Evolutionary conservation across 2,797 vertebrate genomes (phyloP), one percentile per base, ranked within the genome.

Genomic region (Geotria australis): DNA sequence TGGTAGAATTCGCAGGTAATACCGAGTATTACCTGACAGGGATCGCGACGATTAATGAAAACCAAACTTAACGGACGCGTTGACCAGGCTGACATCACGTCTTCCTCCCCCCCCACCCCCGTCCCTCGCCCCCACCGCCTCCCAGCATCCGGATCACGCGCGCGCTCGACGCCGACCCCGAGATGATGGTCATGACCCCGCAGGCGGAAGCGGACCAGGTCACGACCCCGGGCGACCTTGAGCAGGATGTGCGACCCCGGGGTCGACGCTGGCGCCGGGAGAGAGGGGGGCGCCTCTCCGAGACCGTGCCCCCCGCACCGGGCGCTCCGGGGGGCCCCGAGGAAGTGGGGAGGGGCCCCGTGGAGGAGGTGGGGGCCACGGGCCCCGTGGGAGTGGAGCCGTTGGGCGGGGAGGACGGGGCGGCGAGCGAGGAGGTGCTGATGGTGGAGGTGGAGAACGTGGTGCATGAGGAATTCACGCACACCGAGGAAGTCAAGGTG

Each of bases 361-460:
- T 48, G 49, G 74, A 76, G 48, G 77, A 72, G 14, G 10, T 10
- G 47, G 59, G 58, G 5, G 2, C 13, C 11, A 63, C 55, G 59
- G 66, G 58, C 46, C 79, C 69, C 61, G 72, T 66, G 48, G 65
- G 70, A 70, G 67, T 68, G 1, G 56, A 63, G 3, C 78, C 81
- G 57, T 48, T 75, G 57, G 64, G 61, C 7, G 59, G 71, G 6
- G 78, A 79, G 63, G 60, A 72, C 0, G 61, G 70, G 10, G 64
- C 69, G 24, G 24, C 24, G 24, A 38, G 63, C 0, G 57, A 61
- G 0, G 74, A 80, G 59, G 73, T 95, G 60, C 77, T 95, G 59
- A 93, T 98, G 89, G 89, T 94, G 4, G 83, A 95, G 63, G 88
- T 95, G 8, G 83, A 94, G 60, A 98, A 98, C 0, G 70, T 98